phyloP scores from a whole-genome alignment of 2,888 invertebrate species.

The Barypeithes pellucidus region DNA sequence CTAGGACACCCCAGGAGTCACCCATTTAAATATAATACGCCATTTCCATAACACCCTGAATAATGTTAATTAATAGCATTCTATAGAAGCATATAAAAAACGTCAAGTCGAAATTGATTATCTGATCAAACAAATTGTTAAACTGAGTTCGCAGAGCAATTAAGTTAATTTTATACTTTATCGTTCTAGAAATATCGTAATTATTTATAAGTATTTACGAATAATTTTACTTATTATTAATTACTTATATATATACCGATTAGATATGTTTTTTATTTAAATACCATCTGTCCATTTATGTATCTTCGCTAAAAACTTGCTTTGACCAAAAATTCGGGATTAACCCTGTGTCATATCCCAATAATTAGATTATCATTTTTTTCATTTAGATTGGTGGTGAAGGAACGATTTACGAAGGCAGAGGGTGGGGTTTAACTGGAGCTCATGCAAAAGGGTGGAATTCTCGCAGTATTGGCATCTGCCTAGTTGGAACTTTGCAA shows the following conservation, averaged over 20 bases:
- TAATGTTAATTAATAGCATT: neutral
- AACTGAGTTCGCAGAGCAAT: neutral
- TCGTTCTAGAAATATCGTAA: no score
- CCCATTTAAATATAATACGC: no score
- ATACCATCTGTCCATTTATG: no score
- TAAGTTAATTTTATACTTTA: neutral
- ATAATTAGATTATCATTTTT: neutral
- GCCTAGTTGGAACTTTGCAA: constrained; percentile 75
- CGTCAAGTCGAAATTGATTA: neutral
- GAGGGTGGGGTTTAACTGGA: constrained; percentile 77
- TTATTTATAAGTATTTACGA: no score
- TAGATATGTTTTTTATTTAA: no score
- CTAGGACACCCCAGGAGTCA: no score
- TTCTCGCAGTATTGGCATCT: constrained; percentile 76
- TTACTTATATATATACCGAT: no score
- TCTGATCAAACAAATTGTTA: neutral
- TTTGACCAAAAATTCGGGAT: no score
- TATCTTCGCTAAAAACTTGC: no score
- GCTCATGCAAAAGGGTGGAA: constrained; percentile 77
- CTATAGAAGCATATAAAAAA: neutral
- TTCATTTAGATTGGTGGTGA: constrained; percentile 77
- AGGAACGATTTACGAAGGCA: constrained; percentile 78
- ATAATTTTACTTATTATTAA: no score
- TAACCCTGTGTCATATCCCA: no score
- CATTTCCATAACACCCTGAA: no score